These are phyloP conservation scores for Callaeas wilsoni DNA, from an alignment of 2,113 vertebrate species.

Conservation along the genomic window DNA sequence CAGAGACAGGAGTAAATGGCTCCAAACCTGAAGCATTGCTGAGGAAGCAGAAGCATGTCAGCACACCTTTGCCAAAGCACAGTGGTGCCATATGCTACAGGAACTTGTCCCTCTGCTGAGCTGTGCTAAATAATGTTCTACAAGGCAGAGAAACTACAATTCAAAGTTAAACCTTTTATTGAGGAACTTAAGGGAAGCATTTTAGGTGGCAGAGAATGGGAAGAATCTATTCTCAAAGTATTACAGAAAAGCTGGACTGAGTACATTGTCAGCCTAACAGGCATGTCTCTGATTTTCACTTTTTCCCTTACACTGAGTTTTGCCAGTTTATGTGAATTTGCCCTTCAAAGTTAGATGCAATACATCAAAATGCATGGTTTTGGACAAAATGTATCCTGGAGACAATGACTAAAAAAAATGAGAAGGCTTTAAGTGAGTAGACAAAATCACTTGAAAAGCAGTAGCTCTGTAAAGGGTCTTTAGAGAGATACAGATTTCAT, in stretches of 20 bases:
- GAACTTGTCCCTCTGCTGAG: not conserved
- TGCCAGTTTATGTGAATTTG: not conserved
- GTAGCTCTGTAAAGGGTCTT: not conserved
- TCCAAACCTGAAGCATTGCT: not conserved
- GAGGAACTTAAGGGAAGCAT: not conserved
- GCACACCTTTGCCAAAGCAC: not conserved
- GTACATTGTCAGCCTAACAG: not conserved
- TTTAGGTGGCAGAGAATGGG: not conserved
- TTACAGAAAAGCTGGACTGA: not conserved
- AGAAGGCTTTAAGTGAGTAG: not conserved
- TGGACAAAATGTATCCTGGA: not conserved
- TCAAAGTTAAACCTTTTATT: not conserved
- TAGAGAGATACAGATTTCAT: not conserved
- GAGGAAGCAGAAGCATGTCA: not conserved
- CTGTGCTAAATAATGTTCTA: not conserved
- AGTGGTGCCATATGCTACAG: not conserved
- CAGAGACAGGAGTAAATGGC: not conserved
- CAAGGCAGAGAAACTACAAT: not conserved
- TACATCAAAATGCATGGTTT: not conserved
- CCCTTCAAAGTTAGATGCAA: not conserved
- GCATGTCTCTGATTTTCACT: not conserved
- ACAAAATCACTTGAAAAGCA: not conserved
- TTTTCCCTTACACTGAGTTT: not conserved
- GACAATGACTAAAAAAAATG: not conserved
- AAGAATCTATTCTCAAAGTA: not conserved